Percentiles rank a stretch among this genome's conserved stretches.
phyloP scores from a whole-genome alignment of 2,797 vertebrate species.

The Craterocephalus amniculus region DNA sequence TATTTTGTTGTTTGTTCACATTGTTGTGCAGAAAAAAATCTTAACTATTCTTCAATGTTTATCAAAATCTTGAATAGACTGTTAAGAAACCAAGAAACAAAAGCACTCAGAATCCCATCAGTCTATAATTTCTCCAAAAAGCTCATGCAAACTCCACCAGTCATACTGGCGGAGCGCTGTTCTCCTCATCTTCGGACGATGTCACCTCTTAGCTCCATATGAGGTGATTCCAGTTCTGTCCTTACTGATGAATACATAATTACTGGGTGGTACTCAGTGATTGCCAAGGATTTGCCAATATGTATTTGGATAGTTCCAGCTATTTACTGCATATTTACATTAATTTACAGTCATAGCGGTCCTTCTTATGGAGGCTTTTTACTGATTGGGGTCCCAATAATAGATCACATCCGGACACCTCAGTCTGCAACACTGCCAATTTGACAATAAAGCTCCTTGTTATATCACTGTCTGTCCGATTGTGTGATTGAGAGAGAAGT shows the following conservation, averaged over 20 bases:
- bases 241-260: slow-evolving; percentile 60
- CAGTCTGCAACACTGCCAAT: slow-evolving; percentile 72
- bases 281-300: slow-evolving; percentile 81
- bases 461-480: slow-evolving; percentile 22
- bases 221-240: slow-evolving; percentile 41
- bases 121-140: slow-evolving; percentile 43
- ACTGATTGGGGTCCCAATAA: slow-evolving; percentile 42
- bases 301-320: slow-evolving; percentile 62
- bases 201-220: slow-evolving; percentile 40
- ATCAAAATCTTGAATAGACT: slow-evolving; percentile 53
- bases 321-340: slow-evolving; percentile 60
- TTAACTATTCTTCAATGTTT: slow-evolving; percentile 42
- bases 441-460: slow-evolving; percentile 52
- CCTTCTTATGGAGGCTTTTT: slow-evolving; percentile 24
- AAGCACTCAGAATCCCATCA: slow-evolving; percentile 34
- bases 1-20: slow-evolving; percentile 49
- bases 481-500: slow-evolving; percentile 20
- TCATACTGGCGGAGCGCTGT: slow-evolving; percentile 27
- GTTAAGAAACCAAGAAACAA: slow-evolving; percentile 58
- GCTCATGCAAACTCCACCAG: slow-evolving; percentile 44
- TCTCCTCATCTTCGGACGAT: slow-evolving; percentile 44
- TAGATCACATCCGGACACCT: slow-evolving; percentile 27
- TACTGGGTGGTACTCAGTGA: slow-evolving; percentile 70
- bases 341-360: slow-evolving; percentile 36
- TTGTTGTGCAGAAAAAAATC: slow-evolving; percentile 42